A percentile compares a stretch with the other conserved stretches of the same genome.
Evolutionary conservation across 2,797 vertebrate genomes (phyloP).

Genomic region (Anolis apletophallus): DNA sequence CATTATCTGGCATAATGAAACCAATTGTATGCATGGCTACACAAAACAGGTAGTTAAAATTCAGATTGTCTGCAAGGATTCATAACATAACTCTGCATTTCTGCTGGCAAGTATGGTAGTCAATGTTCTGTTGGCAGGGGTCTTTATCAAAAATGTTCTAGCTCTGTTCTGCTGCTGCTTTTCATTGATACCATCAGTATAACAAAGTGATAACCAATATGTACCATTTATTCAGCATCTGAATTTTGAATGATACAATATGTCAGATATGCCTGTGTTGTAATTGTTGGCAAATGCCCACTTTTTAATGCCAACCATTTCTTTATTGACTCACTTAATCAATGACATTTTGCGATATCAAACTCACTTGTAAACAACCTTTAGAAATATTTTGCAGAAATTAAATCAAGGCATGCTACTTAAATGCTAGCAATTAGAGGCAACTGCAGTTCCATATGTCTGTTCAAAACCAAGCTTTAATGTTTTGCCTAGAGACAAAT

Average conservation of each 20-base stretch:
- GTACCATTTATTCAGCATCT: slow-evolving; percentile 32
- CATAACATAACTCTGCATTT: background rate
- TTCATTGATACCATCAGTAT: slow-evolving; percentile 11
- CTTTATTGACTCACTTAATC: slow-evolving; percentile 13
- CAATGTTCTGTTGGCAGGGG: background rate
- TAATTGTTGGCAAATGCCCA: slow-evolving; percentile 37
- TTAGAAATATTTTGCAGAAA: slow-evolving; percentile 64
- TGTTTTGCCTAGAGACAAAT: slow-evolving; percentile 65
- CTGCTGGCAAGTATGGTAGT: background rate
- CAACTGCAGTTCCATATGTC: slow-evolving; percentile 58
- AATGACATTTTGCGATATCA: background rate
- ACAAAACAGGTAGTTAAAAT: background rate
- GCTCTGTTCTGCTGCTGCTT: background rate
- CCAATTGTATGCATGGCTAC: background rate
- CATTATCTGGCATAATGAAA: background rate
- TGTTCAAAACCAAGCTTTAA: slow-evolving; percentile 64
- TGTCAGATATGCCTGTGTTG: background rate
- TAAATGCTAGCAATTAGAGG: slow-evolving; percentile 65
- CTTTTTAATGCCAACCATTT: slow-evolving; percentile 34
- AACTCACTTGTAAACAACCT: slow-evolving; percentile 41
- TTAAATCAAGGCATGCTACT: slow-evolving; percentile 60
- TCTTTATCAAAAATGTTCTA: background rate
- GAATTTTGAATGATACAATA: background rate
- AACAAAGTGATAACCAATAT: slow-evolving; percentile 41
- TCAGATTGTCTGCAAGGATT: background rate